Base-by-base conservation (phyloP, 2,797 vertebrate species). In the Sebastes melanostomus region DNA sequence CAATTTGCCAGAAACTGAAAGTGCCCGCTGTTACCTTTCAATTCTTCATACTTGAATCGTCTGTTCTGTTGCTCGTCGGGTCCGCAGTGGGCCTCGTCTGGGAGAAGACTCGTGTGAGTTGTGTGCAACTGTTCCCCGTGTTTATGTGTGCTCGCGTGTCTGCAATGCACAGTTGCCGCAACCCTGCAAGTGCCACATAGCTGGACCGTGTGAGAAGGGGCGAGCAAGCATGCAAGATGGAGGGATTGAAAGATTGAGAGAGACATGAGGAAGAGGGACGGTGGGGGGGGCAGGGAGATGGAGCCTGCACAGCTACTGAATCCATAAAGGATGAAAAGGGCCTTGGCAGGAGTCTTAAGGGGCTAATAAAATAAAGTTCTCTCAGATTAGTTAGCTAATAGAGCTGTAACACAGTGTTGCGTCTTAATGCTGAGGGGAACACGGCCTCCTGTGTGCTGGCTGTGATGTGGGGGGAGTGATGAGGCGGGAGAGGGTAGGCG, bases 381-480 rank as follows among this genome's bases (percentile, higher is more conserved):
- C 89, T 92, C 85, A 93, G 92, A 95, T 95, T 93, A 95, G 92
- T 93, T 90, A 88, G 91, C 94, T 95, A 95, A 96, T 95, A 94
- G 94, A 95, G 93, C 92, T 88, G 91, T 94, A 93, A 92, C 91
- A 78, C 80, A 86, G 86, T 84, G 89, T 85, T 90, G 93, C 87
- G 86, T 90, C 90, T 83, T 91, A 88, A 91, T 88, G 88, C 89
- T 83, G 82, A 89, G 82, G 87, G 74, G 77, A 88, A 84, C 82
- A 59, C 13, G 75, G 85, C 86, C 85, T 87, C 90, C 82, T 75
- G 85, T 75, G 78, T 55, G 81, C 81, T 78, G 69, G n/a, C 72
- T 73, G 78, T 78, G 84, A 86, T 83, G 82, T 72, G 61, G 69
- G 79, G 63, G 80, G 75, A 66, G 88, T 66, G 89, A 80, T 82